Conservation (phyloP, 2,113 vertebrate genomes). For the Apodemus sylvaticus region DNA sequence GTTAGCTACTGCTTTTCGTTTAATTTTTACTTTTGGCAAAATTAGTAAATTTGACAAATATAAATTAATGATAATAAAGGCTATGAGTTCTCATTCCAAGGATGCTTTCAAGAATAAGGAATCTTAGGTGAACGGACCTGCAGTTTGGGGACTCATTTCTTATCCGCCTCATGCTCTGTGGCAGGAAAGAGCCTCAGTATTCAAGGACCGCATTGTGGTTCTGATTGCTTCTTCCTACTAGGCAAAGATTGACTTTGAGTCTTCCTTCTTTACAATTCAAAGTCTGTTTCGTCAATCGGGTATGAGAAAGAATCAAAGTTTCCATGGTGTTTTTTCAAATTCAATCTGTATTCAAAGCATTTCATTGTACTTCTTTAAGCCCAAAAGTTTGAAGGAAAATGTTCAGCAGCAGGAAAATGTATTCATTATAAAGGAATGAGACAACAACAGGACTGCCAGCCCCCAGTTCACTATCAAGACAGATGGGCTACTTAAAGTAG, state of each 20-base stretch:
- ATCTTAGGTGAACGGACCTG: not conserved
- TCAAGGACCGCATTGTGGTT: not conserved
- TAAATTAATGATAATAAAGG: not conserved
- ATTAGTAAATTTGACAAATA: not conserved
- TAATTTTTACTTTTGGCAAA: conserved; percentile 6
- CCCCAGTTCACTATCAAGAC: not conserved
- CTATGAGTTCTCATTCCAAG: not conserved
- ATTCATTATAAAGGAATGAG: not conserved
- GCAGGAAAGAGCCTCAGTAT: not conserved
- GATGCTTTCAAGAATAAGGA: not conserved
- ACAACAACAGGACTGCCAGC: not conserved
- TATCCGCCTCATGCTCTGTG: not conserved
- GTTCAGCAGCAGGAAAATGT: not conserved
- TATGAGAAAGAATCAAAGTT: not conserved
- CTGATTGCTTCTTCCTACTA: not conserved
- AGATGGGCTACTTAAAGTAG: not conserved
- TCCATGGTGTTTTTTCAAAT: conserved; percentile 2
- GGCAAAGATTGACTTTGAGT: not conserved
- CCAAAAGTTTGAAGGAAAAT: not conserved
- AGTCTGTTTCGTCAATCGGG: conserved; percentile 22
- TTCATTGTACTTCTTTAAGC: conserved; percentile 28
- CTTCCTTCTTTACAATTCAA: not conserved
- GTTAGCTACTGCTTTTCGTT: not conserved
- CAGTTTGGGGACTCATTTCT: not conserved
- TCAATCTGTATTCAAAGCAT: not conserved